Evolutionary conservation across 2,797 vertebrate species (phyloP).

Genomic region (Apogon talboti): DNA sequence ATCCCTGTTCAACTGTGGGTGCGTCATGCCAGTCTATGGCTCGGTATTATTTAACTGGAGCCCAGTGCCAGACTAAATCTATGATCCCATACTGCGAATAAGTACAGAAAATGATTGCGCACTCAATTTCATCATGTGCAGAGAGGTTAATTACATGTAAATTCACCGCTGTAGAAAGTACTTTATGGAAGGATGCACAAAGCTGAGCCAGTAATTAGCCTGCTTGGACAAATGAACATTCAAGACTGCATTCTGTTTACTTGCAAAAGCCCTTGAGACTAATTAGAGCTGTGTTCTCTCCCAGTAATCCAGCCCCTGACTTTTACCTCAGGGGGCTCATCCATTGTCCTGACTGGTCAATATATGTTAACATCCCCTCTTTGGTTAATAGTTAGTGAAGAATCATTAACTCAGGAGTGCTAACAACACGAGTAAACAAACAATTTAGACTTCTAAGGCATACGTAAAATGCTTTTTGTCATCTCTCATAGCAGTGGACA

Average conservation of each 20-base stretch:
- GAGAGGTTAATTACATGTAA: slow-evolving; percentile 22
- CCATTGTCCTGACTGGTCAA: slow-evolving; percentile 59
- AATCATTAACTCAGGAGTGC: slow-evolving; percentile 49
- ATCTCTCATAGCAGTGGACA: not conserved
- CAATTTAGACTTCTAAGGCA: slow-evolving; percentile 4
- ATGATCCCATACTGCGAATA: slow-evolving; percentile 3
- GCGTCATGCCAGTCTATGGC: not conserved
- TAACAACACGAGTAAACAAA: slow-evolving; percentile 26
- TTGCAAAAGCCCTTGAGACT: slow-evolving; percentile 70
- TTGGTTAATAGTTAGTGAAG: slow-evolving; percentile 39
- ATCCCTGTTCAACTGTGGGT: not conserved
- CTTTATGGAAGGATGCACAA: slow-evolving; percentile 30
- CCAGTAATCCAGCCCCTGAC: slow-evolving; percentile 55
- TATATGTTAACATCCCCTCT: slow-evolving; percentile 59
- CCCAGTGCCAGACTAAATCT: slow-evolving; percentile 8
- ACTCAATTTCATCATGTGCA: slow-evolving; percentile 17
- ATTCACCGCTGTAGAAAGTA: slow-evolving; percentile 7
- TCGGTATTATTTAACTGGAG: slow-evolving; percentile 3
- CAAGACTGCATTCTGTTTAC: slow-evolving; percentile 67
- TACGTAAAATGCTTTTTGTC: not conserved
- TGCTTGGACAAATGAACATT: slow-evolving; percentile 56
- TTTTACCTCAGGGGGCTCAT: slow-evolving; percentile 64
- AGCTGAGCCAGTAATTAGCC: slow-evolving; percentile 50
- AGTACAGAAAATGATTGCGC: slow-evolving; percentile 4
- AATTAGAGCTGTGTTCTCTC: slow-evolving; percentile 75